phyloP scores from a whole-genome alignment of 2,888 invertebrate genomes.

The Lepidocyrtinus sp. region DNA sequence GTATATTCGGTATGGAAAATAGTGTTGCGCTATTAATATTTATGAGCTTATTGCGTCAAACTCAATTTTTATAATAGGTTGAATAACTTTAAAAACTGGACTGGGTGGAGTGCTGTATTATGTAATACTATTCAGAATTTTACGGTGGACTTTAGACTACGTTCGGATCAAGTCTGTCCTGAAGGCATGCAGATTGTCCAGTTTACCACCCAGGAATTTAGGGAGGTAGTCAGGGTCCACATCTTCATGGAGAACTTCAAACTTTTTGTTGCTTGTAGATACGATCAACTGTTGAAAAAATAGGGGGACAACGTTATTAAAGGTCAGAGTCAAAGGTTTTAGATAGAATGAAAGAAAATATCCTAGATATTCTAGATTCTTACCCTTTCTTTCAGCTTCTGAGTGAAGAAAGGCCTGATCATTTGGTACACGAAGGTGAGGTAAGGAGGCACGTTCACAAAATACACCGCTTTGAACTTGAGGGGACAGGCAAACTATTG shows the following conservation, averaged over 20 bases:
- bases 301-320: neutral
- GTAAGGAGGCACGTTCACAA: constrained; percentile 17
- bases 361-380: too few species aligned
- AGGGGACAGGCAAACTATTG: constrained; percentile 18
- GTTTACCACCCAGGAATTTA: neutral
- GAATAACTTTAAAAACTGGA: too few species aligned
- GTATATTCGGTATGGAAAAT: neutral
- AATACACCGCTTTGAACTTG: constrained; percentile 25
- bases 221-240: neutral
- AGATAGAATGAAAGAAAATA: neutral
- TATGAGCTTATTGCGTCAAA: neutral
- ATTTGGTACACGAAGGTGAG: constrained; percentile 14
- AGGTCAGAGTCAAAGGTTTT: neutral
- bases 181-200: constrained; percentile 8
- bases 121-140: neutral
- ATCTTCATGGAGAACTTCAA: neutral
- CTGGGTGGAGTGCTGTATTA: too few species aligned
- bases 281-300: neutral
- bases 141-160: neutral
- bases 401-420: constrained; percentile 30
- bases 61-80: neutral
- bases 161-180: neutral
- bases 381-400: constrained; percentile 42
- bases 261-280: neutral
- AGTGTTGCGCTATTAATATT: neutral